A percentile compares a stretch with the other conserved stretches of the same genome.
Evolutionary conservation across 1,140 invertebrate species (phyloP).

Genomic region (Drosophila carrolli): DNA sequence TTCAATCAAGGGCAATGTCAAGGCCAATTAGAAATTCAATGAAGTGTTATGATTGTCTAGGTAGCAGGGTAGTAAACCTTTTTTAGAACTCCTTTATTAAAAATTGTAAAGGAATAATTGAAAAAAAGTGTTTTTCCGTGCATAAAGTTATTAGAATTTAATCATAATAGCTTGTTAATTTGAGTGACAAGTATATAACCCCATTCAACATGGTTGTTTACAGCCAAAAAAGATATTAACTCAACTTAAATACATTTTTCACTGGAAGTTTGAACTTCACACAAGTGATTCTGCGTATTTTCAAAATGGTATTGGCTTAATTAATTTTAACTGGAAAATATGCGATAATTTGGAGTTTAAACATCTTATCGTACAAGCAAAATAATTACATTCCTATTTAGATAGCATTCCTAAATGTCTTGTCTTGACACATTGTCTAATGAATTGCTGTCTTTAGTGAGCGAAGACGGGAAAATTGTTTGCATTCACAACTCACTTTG

Average conservation of each 20-base stretch:
- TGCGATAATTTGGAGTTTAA: conserved; percentile 22
- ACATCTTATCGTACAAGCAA: conserved; percentile 11
- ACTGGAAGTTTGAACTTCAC: not conserved
- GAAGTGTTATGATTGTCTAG: not conserved
- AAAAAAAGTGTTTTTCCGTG: too few species aligned
- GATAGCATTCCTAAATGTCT: conserved; percentile 20
- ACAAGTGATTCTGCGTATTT: conserved; percentile 1
- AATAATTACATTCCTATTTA: conserved; percentile 41
- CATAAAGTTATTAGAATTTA: too few species aligned
- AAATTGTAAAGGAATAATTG: too few species aligned
- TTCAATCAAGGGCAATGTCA: conserved; percentile 31
- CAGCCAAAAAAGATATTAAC: not conserved
- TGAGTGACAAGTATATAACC: conserved; percentile 4
- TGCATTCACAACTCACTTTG: conserved; percentile 6
- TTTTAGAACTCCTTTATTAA: too few species aligned
- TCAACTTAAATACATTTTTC: conserved; percentile 12
- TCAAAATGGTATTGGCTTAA: conserved; percentile 17
- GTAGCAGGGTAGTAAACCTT: too few species aligned
- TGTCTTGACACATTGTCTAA: conserved; percentile 23
- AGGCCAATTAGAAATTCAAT: not conserved
- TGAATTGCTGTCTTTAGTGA: conserved; percentile 28
- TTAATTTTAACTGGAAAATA: conserved; percentile 1
- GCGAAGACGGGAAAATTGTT: conserved; percentile 3
- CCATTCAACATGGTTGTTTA: conserved; percentile 2
- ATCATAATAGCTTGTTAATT: too few species aligned